Conservation (phyloP, 2,797 vertebrate species). For the Bucorvus abyssinicus region DNA sequence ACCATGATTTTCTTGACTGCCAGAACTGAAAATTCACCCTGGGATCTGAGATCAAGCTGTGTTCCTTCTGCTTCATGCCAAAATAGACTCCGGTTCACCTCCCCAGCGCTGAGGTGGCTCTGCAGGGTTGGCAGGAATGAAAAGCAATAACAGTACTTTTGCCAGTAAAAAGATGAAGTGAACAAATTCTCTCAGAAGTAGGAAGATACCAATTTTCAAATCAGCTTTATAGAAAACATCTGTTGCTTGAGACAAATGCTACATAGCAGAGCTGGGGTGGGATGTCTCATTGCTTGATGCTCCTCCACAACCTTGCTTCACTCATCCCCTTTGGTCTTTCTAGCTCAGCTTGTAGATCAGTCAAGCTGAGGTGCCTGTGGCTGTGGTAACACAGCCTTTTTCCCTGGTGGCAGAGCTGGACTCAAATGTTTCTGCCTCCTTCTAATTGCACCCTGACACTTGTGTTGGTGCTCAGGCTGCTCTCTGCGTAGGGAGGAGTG, state of each 20-base stretch:
- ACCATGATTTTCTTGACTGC: constrained; percentile 9
- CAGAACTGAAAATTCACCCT: constrained; percentile 36
- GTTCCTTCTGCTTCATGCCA: constrained; percentile 54
- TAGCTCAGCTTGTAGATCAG: background rate
- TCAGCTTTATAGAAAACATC: constrained; percentile 17
- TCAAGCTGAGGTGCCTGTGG: background rate
- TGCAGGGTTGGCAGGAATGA: constrained; percentile 24
- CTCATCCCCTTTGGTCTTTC: background rate
- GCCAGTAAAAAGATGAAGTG: constrained; percentile 43
- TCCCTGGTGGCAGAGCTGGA: background rate
- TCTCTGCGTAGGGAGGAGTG: background rate
- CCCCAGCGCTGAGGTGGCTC: background rate
- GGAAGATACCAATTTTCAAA: constrained; percentile 42
- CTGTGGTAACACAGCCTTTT: background rate
- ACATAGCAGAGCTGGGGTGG: background rate
- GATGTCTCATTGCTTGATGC: background rate
- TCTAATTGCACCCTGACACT: background rate
- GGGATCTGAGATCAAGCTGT: constrained; percentile 52
- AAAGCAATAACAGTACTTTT: constrained; percentile 32
- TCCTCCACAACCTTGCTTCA: background rate
- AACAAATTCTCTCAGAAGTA: constrained; percentile 3
- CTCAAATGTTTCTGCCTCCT: background rate
- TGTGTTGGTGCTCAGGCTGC: background rate
- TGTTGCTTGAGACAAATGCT: constrained; percentile 3
- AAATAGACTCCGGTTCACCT: constrained; percentile 45